A percentile compares a stretch with the other conserved stretches of the same genome.
Evolutionary conservation across 2,888 invertebrate species (phyloP).

Genomic region (Pandemis heparana): DNA sequence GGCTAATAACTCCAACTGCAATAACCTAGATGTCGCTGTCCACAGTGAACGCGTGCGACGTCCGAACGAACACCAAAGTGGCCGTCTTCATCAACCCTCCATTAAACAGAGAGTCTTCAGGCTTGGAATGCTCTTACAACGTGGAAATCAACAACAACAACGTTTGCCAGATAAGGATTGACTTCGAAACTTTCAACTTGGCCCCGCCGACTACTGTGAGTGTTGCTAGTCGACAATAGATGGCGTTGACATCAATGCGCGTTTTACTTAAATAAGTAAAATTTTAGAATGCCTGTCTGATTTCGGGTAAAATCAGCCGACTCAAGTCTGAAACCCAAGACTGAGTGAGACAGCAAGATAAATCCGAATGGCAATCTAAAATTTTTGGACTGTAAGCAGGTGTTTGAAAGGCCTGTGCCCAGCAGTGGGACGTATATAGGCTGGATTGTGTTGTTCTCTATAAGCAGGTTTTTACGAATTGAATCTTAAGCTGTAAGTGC

Average conservation of each 20-base stretch:
- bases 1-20: background rate
- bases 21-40: slow-evolving; percentile 49
- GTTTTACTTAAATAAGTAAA: too few relatives aligned
- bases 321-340: too few relatives aligned
- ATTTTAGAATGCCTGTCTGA: too few relatives aligned
- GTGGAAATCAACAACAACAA: slow-evolving; percentile 86
- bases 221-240: slow-evolving; percentile 12
- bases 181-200: slow-evolving; percentile 84
- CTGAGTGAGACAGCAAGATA: too few relatives aligned
- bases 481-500: too few relatives aligned
- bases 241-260: background rate
- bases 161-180: slow-evolving; percentile 86
- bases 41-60: slow-evolving; percentile 79
- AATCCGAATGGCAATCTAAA: too few relatives aligned
- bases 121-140: slow-evolving; percentile 82
- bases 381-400: too few relatives aligned
- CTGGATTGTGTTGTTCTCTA: too few relatives aligned
- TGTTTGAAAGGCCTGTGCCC: too few relatives aligned
- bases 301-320: too few relatives aligned
- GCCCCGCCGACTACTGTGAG: slow-evolving; percentile 78
- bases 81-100: slow-evolving; percentile 81
- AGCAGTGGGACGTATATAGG: too few relatives aligned
- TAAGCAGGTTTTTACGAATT: too few relatives aligned
- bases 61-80: slow-evolving; percentile 74
- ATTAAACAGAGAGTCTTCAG: slow-evolving; percentile 70